Conservation (phyloP, 2,797 vertebrate species). For the Centroberyx gerrardi region DNA sequence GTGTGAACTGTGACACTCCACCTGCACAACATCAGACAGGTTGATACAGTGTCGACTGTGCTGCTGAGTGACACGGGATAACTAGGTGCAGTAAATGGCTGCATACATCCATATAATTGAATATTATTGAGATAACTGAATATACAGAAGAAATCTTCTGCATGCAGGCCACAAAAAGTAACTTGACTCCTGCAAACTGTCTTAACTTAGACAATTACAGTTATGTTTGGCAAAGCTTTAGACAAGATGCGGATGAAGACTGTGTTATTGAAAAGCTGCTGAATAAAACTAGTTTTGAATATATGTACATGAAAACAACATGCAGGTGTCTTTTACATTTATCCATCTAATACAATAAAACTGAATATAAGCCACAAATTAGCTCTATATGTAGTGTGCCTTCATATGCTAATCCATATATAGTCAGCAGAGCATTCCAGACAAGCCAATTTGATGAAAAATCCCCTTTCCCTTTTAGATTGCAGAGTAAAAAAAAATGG, state of each 20-base stretch:
- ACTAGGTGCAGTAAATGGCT: not conserved
- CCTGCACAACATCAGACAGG: constrained; percentile 35
- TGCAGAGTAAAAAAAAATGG: not conserved
- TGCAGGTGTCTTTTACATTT: too few relatives aligned
- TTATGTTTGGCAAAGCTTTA: too few relatives aligned
- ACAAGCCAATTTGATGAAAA: not conserved
- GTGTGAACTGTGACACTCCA: constrained; percentile 30
- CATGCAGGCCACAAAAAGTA: not conserved
- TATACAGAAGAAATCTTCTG: not conserved
- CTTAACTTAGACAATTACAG: not conserved
- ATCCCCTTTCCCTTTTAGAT: not conserved
- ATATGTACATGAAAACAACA: too few relatives aligned
- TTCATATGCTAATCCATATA: not conserved
- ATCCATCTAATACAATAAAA: too few relatives aligned
- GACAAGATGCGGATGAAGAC: too few relatives aligned
- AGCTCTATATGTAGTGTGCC: too few relatives aligned
- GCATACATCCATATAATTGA: not conserved
- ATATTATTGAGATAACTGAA: not conserved
- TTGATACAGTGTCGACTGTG: not conserved
- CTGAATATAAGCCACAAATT: too few relatives aligned
- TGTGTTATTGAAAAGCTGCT: too few relatives aligned
- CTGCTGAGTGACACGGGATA: not conserved
- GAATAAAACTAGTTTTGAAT: too few relatives aligned
- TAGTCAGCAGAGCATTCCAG: constrained; percentile 3
- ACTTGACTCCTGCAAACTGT: not conserved